These are phyloP conservation scores for Tachypleus tridentatus DNA, from an alignment of 1,140 invertebrate genomes.

Conservation along the genomic window DNA sequence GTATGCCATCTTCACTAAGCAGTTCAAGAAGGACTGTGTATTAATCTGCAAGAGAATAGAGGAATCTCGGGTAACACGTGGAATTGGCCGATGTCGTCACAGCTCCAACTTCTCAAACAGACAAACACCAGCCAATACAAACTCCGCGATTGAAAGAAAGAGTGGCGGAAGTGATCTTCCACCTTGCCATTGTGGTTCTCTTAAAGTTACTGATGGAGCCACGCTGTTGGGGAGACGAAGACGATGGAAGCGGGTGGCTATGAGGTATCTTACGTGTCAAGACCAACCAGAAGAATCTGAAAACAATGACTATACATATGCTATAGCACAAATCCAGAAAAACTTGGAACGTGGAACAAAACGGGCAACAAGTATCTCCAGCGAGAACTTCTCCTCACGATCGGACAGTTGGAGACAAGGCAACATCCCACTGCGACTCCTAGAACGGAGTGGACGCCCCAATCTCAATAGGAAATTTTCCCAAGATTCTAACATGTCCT, in stretches of 20 bases:
- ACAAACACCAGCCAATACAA: conserved; percentile 64
- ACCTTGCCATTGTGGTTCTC: neutral
- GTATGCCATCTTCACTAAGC: conserved; percentile 92
- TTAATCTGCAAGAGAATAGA: conserved; percentile 86
- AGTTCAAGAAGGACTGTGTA: conserved; percentile 95
- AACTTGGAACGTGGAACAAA: conserved; percentile 45
- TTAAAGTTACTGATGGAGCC: neutral
- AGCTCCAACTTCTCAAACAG: conserved; percentile 78
- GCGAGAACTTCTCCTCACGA: conserved; percentile 70
- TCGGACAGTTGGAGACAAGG: conserved; percentile 60
- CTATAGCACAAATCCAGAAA: conserved; percentile 43
- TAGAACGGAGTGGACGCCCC: conserved; percentile 2
- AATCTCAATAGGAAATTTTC: neutral
- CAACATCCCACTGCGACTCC: conserved; percentile 44
- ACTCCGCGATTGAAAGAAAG: conserved; percentile 47
- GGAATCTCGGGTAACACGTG: conserved; percentile 45
- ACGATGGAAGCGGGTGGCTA: conserved; percentile 14
- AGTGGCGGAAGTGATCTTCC: conserved; percentile 14
- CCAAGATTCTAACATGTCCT: conserved; percentile 11
- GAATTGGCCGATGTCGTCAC: conserved; percentile 66
- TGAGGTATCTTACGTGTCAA: conserved; percentile 13
- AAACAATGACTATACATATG: conserved; percentile 1
- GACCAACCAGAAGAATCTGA: neutral
- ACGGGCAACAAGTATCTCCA: conserved; percentile 47
- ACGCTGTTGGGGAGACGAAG: conserved; percentile 26